Conservation (phyloP, 2,888 invertebrate species). For the Campoplex capitator region DNA sequence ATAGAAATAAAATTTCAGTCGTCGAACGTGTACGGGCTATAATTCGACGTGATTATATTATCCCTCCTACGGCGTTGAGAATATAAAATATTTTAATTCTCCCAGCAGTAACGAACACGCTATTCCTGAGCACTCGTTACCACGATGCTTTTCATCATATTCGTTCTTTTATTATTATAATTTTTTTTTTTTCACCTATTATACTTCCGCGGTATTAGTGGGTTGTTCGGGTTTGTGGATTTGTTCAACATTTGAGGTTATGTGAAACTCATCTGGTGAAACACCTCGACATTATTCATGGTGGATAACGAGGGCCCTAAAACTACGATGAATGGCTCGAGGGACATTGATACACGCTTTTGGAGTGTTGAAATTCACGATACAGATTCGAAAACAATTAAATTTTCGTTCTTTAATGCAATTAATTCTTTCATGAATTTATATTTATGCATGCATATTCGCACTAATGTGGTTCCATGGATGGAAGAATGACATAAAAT, state of each 20-base stretch:
- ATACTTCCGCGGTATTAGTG: neutral
- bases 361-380: neutral
- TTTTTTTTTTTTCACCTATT: neutral
- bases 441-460: neutral
- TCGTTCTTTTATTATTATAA: neutral
- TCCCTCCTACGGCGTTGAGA: conserved; percentile 57
- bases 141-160: conserved; percentile 15
- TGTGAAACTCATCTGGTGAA: neutral
- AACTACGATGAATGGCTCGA: neutral
- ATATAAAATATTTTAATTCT: conserved; percentile 45
- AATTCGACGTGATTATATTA: conserved; percentile 66
- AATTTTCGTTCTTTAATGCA: neutral
- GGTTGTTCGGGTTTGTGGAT: neutral
- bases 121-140: conserved; percentile 27
- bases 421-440: neutral
- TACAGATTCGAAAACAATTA: neutral
- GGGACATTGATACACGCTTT: neutral
- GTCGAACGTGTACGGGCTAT: conserved; percentile 54
- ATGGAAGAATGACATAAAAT: neutral
- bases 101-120: conserved; percentile 38
- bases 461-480: neutral
- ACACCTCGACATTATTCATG: neutral
- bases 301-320: neutral
- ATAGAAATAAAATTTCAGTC: conserved; percentile 56
- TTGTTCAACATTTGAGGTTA: neutral